Base-by-base conservation (phyloP, 2,113 vertebrate species). In the Cyprinus carpio region DNA sequence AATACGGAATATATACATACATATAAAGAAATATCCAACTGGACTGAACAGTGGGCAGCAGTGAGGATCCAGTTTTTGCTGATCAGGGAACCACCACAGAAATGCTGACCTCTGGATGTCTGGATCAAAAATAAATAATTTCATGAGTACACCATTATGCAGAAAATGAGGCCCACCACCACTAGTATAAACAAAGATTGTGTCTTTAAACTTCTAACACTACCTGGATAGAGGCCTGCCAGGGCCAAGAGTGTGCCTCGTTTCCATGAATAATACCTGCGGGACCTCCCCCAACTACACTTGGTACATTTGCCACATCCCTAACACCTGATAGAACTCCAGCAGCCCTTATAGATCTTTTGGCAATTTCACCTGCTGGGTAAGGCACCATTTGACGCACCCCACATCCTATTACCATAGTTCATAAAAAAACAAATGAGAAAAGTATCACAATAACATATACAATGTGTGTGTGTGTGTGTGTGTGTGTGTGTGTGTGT, bases 191-290 rank as follows among this genome's bases (percentile, higher is more conserved):
- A 9, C 16, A 69, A n/a, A 60, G 8, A n/a, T n/a, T 84, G 0
- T 58, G 40, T 43, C 40, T 1, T 72, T 43, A 43, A 25, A 72
- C 20, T 2, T 34, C 7, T 20, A n/a, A 40, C 31, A 40, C 54
- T 93, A 97, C 96, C 95, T 97, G 95, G 69, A 96, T 91, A 1
- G 96, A 97, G 67, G 96, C 95, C 90, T 96, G 96, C 95, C 96
- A 97, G 37, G 95, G 95, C 95, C 96, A 96, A 25, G 96, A 94
- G 1, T 96, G 95, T 43, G 96, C 40, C 1, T 40, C 40, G 9
- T 40, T 40, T 40, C 40, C 40, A 40, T 8, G 9, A 43, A 43
- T 93, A 83, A n/a, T 4, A 25, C 3, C 9, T 60, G 3, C 58
- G 11, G 2, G 0, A n/a, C 0, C 1, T 60, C 23, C 58, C n/a